Conservation (phyloP, 2,797 vertebrate species). For the Lithobates pipiens region DNA sequence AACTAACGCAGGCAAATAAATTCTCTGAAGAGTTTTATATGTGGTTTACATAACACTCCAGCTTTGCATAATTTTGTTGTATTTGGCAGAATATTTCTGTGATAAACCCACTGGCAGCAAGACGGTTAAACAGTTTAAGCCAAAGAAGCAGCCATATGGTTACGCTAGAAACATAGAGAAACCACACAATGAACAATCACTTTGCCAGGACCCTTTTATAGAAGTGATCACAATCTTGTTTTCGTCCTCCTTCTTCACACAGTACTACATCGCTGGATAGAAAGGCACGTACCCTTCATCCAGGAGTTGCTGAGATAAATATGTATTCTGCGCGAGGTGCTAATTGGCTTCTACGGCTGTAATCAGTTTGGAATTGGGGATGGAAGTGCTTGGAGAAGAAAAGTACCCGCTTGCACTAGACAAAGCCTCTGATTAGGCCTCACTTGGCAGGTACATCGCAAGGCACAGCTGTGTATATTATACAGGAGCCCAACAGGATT, state of each 20-base stretch:
- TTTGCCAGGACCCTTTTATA: not conserved
- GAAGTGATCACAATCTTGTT: constrained; percentile 3
- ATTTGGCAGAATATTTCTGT: not conserved
- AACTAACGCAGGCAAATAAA: too few species aligned
- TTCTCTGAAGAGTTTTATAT: not conserved
- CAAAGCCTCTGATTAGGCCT: constrained; percentile 53
- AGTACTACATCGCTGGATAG: constrained; percentile 7
- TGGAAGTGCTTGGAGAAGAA: constrained; percentile 34
- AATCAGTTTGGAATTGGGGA: constrained; percentile 34
- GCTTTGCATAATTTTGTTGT: too few species aligned
- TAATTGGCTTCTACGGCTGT: constrained; percentile 50
- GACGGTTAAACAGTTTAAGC: not conserved
- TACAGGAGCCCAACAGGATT: constrained; percentile 24
- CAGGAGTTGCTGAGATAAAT: constrained; percentile 44
- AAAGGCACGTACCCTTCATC: constrained; percentile 5
- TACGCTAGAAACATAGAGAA: not conserved
- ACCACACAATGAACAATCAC: not conserved
- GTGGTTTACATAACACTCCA: not conserved
- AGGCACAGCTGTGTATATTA: constrained; percentile 49
- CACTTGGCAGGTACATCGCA: constrained; percentile 53
- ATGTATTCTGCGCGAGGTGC: constrained; percentile 38
- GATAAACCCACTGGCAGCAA: not conserved
- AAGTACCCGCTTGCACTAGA: constrained; percentile 18
- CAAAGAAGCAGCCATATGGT: not conserved
- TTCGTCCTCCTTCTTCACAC: not conserved